Evolutionary conservation across 2,797 vertebrate species (phyloP).

Genomic region (Mareca strepera): DNA sequence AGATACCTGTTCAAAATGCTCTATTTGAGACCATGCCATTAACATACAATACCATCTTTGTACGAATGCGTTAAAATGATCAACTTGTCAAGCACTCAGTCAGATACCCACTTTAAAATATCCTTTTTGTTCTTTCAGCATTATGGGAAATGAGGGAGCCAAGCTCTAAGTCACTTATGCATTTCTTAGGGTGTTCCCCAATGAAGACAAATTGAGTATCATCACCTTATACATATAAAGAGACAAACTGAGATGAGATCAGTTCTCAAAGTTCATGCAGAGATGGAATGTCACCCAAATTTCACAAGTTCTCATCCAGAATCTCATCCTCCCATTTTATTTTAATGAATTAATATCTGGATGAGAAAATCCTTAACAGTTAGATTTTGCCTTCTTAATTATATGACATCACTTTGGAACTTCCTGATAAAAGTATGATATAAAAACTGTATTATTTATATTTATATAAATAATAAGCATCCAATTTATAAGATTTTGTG

Average conservation of each 20-base stretch:
- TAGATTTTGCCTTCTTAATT: background rate
- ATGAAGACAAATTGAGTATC: conserved; percentile 1
- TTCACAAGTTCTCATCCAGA: background rate
- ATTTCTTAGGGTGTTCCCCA: background rate
- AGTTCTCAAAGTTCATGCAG: background rate
- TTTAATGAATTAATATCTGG: conserved; percentile 34
- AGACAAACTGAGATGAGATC: background rate
- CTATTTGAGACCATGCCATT: background rate
- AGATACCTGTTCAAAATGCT: background rate
- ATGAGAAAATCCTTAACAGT: conserved; percentile 3
- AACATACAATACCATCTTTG: background rate
- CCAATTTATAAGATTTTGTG: too few species aligned
- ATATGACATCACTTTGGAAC: background rate
- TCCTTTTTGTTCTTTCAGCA: background rate
- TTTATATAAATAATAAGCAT: too few species aligned
- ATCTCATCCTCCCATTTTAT: conserved; percentile 11
- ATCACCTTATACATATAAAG: background rate
- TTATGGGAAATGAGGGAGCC: background rate
- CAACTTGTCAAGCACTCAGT: background rate
- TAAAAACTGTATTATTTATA: too few species aligned
- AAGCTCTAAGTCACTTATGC: background rate
- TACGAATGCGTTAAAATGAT: background rate
- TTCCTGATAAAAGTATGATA: background rate
- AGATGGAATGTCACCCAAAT: background rate
- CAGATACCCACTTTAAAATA: background rate